Percentiles rank a stretch among this genome's conserved stretches.
These are phyloP conservation scores for Syrmaticus mikado DNA, from an alignment of 2,113 vertebrate species.

Conservation along the genomic window DNA sequence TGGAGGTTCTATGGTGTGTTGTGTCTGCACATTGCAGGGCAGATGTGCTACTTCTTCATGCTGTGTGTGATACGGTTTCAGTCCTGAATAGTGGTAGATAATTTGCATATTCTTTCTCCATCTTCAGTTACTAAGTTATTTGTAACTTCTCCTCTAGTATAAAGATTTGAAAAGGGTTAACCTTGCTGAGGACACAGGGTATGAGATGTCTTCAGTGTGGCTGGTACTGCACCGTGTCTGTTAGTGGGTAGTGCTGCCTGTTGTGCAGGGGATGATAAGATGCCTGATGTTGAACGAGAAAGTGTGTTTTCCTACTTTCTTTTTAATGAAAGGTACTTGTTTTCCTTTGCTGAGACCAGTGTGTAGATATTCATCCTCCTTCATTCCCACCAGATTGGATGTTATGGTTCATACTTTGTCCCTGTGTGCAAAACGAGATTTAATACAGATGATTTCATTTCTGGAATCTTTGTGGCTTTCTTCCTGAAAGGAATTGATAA, in stretches of 20 bases:
- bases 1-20: background rate
- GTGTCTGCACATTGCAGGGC: accelerated
- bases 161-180: background rate
- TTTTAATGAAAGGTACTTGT: background rate
- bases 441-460: background rate
- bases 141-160: background rate
- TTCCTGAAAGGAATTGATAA: constrained; percentile 26
- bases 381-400: background rate
- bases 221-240: accelerated
- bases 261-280: background rate
- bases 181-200: background rate
- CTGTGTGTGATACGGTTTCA: background rate
- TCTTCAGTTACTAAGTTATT: background rate
- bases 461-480: constrained; percentile 40
- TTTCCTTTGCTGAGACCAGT: background rate
- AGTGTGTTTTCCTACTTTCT: background rate
- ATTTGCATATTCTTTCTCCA: background rate
- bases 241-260: background rate
- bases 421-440: background rate
- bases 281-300: background rate
- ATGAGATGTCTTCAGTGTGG: background rate
- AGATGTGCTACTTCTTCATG: background rate
- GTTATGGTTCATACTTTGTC: background rate
- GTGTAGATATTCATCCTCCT: background rate
- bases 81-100: background rate